Evolutionary conservation across 1,140 invertebrate species (phyloP).

Genomic region (Sitodiplosis mosellana): DNA sequence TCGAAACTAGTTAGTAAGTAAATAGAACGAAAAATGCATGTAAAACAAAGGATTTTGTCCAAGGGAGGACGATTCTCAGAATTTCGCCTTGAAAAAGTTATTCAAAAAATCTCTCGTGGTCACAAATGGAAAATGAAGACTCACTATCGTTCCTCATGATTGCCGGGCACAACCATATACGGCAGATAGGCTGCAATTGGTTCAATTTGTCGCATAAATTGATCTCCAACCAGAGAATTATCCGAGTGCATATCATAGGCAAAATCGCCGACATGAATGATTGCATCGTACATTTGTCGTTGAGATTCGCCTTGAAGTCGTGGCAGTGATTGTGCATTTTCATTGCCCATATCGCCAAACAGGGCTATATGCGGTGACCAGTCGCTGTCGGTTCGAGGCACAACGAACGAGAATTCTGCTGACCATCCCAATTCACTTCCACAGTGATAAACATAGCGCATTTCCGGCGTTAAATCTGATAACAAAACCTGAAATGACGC

Average conservation of each 20-base stretch:
- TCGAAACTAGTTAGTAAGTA: no score
- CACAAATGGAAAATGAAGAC: constrained; percentile 17
- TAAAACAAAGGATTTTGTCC: no score
- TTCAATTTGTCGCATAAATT: constrained; percentile 83
- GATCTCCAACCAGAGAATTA: constrained; percentile 63
- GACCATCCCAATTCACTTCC: constrained; percentile 69
- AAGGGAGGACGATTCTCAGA: no score
- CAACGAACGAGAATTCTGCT: constrained; percentile 52
- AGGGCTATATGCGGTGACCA: constrained; percentile 73
- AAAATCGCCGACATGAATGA: constrained; percentile 89
- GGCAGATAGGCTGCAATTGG: constrained; percentile 70
- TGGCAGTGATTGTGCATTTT: constrained; percentile 66
- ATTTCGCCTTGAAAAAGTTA: no score
- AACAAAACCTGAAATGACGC: constrained; percentile 28
- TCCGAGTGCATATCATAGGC: constrained; percentile 86
- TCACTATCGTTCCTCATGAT: constrained; percentile 76
- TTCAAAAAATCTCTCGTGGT: no score
- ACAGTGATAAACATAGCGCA: constrained; percentile 60
- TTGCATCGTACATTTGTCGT: constrained; percentile 61
- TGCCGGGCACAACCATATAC: constrained; percentile 85
- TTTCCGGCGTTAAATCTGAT: constrained; percentile 33
- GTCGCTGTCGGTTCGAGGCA: constrained; percentile 34
- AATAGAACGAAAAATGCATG: no score
- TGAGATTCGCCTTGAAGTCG: constrained; percentile 67
- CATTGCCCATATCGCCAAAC: constrained; percentile 84